These are phyloP conservation scores for Platichthys flesus DNA, from an alignment of 2,113 vertebrate species.

Conservation along the genomic window DNA sequence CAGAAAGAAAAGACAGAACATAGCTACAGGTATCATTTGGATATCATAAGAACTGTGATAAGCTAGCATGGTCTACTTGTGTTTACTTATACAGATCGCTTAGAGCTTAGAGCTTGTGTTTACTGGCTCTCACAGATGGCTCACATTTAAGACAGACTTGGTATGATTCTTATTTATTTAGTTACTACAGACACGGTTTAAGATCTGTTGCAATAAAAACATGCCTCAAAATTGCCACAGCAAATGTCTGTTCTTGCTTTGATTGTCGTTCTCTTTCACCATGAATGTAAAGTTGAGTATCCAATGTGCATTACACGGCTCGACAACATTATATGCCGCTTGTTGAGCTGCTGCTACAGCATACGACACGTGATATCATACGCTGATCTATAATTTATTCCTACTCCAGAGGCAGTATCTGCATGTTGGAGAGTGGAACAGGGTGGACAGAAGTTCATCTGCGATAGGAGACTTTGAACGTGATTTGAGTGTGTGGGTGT, in stretches of 20 bases:
- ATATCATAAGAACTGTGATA: neutral
- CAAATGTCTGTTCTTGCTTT: neutral
- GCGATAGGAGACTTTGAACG: conserved; percentile 7
- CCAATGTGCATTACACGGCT: neutral
- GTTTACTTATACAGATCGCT: neutral
- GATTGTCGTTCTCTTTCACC: neutral
- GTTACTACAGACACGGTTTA: too few species aligned
- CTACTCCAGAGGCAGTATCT: neutral
- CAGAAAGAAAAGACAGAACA: neutral
- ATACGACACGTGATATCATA: neutral
- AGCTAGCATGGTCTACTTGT: neutral
- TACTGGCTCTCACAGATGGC: neutral
- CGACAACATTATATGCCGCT: neutral
- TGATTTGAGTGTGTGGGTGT: conserved; percentile 1
- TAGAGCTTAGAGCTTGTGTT: neutral
- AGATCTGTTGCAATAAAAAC: neutral
- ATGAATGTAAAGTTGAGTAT: conserved; percentile 1
- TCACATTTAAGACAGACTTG: neutral
- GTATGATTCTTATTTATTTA: too few species aligned
- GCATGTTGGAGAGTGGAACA: neutral
- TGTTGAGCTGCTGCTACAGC: neutral
- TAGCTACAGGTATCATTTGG: neutral
- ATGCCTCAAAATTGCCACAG: too few species aligned
- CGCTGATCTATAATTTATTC: neutral
- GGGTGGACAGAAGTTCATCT: neutral